phyloP scores from a whole-genome alignment of 1,140 invertebrate species.

The Hyles euphorbiae region DNA sequence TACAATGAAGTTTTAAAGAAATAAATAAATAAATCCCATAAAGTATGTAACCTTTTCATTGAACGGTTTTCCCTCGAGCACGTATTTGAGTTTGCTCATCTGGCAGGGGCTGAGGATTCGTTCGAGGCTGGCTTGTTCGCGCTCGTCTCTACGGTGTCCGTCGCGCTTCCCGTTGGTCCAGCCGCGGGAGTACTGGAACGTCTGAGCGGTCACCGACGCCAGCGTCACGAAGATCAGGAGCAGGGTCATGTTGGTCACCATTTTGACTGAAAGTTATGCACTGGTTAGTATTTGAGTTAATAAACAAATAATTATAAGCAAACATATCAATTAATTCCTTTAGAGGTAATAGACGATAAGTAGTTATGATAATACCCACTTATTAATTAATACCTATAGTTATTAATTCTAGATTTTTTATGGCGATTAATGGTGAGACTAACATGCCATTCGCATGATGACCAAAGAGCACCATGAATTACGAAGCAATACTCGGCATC shows the following conservation, averaged over 20 bases:
- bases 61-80: slow-evolving; percentile 70
- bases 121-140: slow-evolving; percentile 50
- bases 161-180: slow-evolving; percentile 84
- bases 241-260: slow-evolving; percentile 41
- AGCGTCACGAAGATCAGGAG: slow-evolving; percentile 47
- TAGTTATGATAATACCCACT: no score
- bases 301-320: no score
- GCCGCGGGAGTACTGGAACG: slow-evolving; percentile 84
- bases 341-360: no score
- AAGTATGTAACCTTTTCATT: slow-evolving; percentile 58
- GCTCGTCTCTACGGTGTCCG: slow-evolving; percentile 35
- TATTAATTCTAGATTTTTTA: no score
- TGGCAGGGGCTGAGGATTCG: slow-evolving; percentile 66
- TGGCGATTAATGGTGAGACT: no score
- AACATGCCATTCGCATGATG: no score
- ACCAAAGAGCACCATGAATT: no score
- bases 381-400: no score
- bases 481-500: no score
- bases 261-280: slow-evolving; percentile 27
- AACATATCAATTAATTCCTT: no score
- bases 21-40: background rate
- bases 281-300: no score
- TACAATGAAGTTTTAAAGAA: no score
- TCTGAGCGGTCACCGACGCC: slow-evolving; percentile 74
- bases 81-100: slow-evolving; percentile 69